Conservation (phyloP, 2,888 invertebrate genomes). For the Subacronicta megacephala region DNA sequence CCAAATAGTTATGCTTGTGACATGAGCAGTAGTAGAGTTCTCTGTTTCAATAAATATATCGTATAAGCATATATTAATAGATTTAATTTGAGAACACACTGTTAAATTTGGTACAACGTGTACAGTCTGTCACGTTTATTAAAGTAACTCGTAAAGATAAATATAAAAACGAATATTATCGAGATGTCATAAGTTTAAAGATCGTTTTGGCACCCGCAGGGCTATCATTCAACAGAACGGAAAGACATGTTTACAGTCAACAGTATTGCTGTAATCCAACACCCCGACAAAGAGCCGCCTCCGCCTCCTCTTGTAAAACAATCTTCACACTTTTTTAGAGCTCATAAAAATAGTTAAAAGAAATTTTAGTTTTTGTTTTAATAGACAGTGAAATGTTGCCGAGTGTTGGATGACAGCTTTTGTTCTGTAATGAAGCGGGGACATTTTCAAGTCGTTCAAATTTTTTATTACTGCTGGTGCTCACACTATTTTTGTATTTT, state of each 20-base stretch:
- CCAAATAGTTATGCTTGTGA: too few species aligned
- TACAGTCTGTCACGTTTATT: conserved; percentile 46
- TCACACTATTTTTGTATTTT: conserved; percentile 78
- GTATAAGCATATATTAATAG: too few species aligned
- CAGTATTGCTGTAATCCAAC: conserved; percentile 78
- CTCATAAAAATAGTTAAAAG: conserved; percentile 89
- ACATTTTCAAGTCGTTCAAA: conserved; percentile 81
- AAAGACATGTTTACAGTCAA: conserved; percentile 88
- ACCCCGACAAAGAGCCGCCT: conserved; percentile 87
- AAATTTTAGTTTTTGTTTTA: conserved; percentile 83
- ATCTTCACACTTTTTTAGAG: conserved; percentile 88
- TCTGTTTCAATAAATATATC: too few species aligned
- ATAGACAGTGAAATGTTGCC: conserved; percentile 89
- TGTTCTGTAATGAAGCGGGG: conserved; percentile 88
- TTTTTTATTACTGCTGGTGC: conserved; percentile 79
- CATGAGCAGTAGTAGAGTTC: too few species aligned
- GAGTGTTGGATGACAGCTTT: conserved; percentile 88
- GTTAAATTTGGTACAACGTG: conserved; percentile 7
- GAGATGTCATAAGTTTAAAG: conserved; percentile 47
- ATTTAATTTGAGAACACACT: too few species aligned
- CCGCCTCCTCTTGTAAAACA: conserved; percentile 86
- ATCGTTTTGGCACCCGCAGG: conserved; percentile 77
- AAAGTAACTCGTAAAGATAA: conserved; percentile 39
- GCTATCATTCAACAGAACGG: conserved; percentile 82
- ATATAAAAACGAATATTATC: conserved; percentile 51